Conservation (phyloP, 2,888 invertebrate genomes). For the Zygaena filipendulae region DNA sequence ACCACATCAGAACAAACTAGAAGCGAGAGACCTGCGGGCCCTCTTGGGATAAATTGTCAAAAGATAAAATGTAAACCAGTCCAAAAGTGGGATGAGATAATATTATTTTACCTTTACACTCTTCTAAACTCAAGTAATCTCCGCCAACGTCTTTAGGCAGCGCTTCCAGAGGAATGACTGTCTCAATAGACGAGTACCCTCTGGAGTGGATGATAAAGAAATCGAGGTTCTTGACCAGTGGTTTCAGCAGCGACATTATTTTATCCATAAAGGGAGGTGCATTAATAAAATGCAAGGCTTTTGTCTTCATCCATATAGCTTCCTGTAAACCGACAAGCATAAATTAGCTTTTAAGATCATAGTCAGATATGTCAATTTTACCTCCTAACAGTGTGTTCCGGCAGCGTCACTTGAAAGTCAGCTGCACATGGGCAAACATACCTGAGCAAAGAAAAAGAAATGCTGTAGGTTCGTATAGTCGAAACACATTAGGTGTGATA, state of each 20-base stretch:
- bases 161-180: conserved; percentile 56
- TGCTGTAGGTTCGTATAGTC: conserved; percentile 74
- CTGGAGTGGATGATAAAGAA: conserved; percentile 53
- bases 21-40: no score
- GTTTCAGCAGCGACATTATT: conserved; percentile 69
- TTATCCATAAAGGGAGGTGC: conserved; percentile 72
- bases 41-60: no score
- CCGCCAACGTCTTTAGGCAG: conserved; percentile 70
- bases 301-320: conserved; percentile 69
- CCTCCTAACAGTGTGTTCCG: no score
- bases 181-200: conserved; percentile 35
- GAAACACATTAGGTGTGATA: conserved; percentile 73
- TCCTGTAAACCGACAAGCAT: no score
- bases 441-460: conserved; percentile 73
- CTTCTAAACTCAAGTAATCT: conserved; percentile 29
- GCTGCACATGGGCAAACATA: no score
- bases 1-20: no score
- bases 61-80: no score
- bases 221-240: conserved; percentile 71
- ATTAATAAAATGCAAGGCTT: conserved; percentile 73
- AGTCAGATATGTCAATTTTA: no score
- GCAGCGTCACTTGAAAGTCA: no score
- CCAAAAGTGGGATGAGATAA: no score
- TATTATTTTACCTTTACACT: conserved; percentile 26
- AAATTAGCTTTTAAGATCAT: no score